Conservation (phyloP, 2,888 invertebrate genomes). For the Ischnus inquisitorius region DNA sequence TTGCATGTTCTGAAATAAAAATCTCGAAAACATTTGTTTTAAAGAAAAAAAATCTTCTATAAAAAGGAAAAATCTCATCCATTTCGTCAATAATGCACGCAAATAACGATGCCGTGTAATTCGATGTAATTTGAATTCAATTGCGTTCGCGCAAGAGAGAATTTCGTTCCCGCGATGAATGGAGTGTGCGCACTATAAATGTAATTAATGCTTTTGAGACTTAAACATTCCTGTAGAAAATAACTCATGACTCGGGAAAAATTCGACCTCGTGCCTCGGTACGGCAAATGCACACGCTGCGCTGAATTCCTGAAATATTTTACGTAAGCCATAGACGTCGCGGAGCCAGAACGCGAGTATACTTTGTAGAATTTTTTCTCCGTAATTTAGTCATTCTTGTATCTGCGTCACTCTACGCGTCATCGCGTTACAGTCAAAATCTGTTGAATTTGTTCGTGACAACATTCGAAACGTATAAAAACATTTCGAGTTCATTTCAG, state of each 20-base stretch:
- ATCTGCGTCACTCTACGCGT: neutral
- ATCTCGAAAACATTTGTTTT: no score
- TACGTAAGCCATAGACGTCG: neutral
- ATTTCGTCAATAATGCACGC: no score
- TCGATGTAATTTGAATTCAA: neutral
- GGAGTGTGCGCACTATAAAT: neutral
- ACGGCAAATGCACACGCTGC: neutral
- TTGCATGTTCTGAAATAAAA: no score
- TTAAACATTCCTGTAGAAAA: constrained; percentile 39
- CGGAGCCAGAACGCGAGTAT: neutral
- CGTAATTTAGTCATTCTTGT: neutral
- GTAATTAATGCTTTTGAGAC: constrained; percentile 8
- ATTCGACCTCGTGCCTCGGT: constrained; percentile 15
- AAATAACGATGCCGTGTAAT: no score
- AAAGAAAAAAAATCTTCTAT: no score
- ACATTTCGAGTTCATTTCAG: neutral
- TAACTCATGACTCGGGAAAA: constrained; percentile 6
- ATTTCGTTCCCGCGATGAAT: neutral
- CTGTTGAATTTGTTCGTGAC: no score
- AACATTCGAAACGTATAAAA: neutral
- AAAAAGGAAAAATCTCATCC: no score
- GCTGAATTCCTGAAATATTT: constrained; percentile 46
- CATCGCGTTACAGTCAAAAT: no score
- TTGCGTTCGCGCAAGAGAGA: neutral
- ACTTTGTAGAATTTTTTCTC: neutral